These are phyloP conservation scores for Umimayanthus chanpuru DNA, from an alignment of 92 coral and sea anemone species.

Conservation along the genomic window DNA sequence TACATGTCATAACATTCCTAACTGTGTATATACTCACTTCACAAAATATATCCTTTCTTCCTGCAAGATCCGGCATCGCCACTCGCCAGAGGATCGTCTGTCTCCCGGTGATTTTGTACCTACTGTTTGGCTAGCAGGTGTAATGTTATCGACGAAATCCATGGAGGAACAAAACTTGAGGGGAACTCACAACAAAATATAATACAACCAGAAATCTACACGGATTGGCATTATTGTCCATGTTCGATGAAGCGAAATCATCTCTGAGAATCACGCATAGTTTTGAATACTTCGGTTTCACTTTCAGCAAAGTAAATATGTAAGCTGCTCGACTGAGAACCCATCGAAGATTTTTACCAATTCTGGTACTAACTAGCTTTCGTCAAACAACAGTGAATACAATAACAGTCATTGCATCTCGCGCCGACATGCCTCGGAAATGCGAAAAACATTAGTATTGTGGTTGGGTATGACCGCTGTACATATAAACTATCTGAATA, in stretches of 20 bases:
- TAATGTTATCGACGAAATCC: conserved; percentile 34
- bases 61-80: conserved; percentile 21
- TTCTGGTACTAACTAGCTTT: neutral
- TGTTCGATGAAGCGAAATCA: conserved; percentile 32
- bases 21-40: conserved; percentile 26
- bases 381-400: conserved; percentile 16
- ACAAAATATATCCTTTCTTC: conserved; percentile 39
- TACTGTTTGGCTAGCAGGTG: conserved; percentile 13
- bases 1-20: neutral
- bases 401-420: neutral
- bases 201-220: conserved; percentile 18
- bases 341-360: conserved; percentile 18
- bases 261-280: neutral
- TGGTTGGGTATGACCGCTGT: conserved; percentile 37
- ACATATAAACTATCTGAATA: neutral
- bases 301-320: neutral
- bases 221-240: neutral
- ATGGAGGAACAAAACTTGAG: neutral
- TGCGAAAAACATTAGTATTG: conserved; percentile 17
- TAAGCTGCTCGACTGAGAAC: neutral
- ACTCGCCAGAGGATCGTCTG: conserved; percentile 2
- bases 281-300: neutral
- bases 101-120: conserved; percentile 1
- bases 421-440: conserved; percentile 4
- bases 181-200: conserved; percentile 3